A percentile compares a stretch with the other conserved stretches of the same genome.
These are phyloP conservation scores for Origma solitaria DNA, from an alignment of 2,113 vertebrate genomes.

Conservation along the genomic window DNA sequence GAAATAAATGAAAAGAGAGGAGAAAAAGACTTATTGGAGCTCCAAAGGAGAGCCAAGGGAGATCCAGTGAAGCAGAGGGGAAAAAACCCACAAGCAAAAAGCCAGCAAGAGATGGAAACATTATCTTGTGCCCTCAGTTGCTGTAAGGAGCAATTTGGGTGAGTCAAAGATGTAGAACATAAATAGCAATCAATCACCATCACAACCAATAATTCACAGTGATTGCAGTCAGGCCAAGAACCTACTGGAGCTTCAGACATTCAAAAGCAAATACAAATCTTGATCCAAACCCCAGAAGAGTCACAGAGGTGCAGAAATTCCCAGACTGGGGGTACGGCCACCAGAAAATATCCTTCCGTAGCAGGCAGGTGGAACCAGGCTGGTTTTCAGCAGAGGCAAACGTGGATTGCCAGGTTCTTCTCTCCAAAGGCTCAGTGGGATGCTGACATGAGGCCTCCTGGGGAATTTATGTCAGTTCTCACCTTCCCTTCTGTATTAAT, in stretches of 20 bases:
- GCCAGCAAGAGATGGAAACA: neutral
- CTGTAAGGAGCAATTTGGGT: neutral
- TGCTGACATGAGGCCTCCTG: neutral
- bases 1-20: neutral
- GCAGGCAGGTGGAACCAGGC: neutral
- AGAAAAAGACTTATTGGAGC: neutral
- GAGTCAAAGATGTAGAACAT: neutral
- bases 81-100: neutral
- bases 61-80: neutral
- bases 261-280: neutral
- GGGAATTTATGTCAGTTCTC: neutral
- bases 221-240: neutral
- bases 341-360: neutral
- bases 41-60: neutral
- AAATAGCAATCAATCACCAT: neutral
- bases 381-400: neutral
- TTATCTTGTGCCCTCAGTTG: neutral
- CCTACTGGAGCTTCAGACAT: neutral
- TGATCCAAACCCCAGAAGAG: neutral
- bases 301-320: neutral
- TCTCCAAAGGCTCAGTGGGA: neutral
- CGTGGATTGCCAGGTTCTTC: neutral
- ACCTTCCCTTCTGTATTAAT: neutral
- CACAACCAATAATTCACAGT: neutral
- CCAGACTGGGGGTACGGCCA: neutral